phyloP scores from a whole-genome alignment of 2,797 vertebrate genomes.

The Streptopelia turtur region DNA sequence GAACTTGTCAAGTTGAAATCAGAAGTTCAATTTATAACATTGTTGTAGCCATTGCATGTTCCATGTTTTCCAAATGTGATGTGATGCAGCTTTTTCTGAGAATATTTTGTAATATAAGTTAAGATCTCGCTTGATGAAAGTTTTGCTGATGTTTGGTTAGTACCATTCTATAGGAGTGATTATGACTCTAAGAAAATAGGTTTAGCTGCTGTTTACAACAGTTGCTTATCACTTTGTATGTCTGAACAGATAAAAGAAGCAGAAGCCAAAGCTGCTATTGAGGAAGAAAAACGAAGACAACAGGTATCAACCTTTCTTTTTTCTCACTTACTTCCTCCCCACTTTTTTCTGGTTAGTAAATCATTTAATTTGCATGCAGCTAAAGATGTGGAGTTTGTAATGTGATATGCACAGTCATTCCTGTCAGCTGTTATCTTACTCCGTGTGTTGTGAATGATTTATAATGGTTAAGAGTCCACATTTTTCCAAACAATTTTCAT shows the following conservation, averaged over 20 bases:
- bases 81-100: background rate
- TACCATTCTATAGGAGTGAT: background rate
- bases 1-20: background rate
- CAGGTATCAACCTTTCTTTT: constrained; percentile 76
- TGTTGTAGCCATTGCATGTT: background rate
- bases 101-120: background rate
- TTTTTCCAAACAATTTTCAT: background rate
- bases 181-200: background rate
- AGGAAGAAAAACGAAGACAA: constrained; percentile 84
- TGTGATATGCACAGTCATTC: background rate
- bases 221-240: background rate
- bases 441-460: background rate
- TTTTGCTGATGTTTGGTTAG: background rate
- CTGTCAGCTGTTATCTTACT: background rate
- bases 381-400: background rate
- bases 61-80: background rate
- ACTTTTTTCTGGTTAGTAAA: background rate
- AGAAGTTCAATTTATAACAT: background rate
- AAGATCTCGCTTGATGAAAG: background rate
- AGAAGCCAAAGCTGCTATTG: constrained; percentile 82
- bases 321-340: background rate
- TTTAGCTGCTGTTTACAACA: background rate
- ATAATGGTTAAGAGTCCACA: background rate
- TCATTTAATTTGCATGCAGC: background rate
- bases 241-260: constrained; percentile 83